phyloP scores from a whole-genome alignment of 2,113 vertebrate genomes.

The Notothenia coriiceps region DNA sequence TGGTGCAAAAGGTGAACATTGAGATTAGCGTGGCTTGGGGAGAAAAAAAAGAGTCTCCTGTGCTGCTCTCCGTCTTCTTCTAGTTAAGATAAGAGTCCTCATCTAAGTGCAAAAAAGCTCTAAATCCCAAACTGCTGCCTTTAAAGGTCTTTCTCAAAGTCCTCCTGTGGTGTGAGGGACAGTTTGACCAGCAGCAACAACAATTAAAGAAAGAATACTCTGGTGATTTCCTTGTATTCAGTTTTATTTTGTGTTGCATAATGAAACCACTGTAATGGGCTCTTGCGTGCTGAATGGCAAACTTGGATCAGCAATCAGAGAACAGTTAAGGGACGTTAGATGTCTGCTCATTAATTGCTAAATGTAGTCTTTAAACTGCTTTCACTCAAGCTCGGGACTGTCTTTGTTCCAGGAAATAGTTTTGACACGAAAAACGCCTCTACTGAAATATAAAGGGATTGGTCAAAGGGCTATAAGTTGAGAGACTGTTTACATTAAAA shows the following conservation, averaged over 20 bases:
- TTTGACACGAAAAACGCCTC: neutral
- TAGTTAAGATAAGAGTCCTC: slow-evolving; percentile 41
- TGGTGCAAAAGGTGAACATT: slow-evolving; percentile 44
- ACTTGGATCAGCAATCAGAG: slow-evolving; percentile 47
- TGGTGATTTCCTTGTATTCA: neutral
- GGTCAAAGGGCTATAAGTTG: neutral
- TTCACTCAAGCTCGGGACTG: no score
- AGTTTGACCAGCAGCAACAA: neutral
- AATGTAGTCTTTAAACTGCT: slow-evolving; percentile 49
- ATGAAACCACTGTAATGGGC: slow-evolving; percentile 35
- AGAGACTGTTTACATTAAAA: neutral
- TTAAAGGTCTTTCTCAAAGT: slow-evolving; percentile 16
- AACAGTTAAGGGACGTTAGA: slow-evolving; percentile 32
- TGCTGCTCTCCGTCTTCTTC: neutral
- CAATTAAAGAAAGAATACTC: neutral
- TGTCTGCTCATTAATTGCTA: slow-evolving; percentile 55
- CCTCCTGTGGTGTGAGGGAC: neutral
- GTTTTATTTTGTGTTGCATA: neutral
- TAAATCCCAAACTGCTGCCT: slow-evolving; percentile 24
- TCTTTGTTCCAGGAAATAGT: no score
- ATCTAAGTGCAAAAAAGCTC: slow-evolving; percentile 9
- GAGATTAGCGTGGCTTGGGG: slow-evolving; percentile 39
- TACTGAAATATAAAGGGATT: neutral
- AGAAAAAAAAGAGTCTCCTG: neutral
- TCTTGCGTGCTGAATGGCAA: slow-evolving; percentile 16